phyloP scores from a whole-genome alignment of 2,888 invertebrate species.

The Drosophila parthenogenetica region DNA sequence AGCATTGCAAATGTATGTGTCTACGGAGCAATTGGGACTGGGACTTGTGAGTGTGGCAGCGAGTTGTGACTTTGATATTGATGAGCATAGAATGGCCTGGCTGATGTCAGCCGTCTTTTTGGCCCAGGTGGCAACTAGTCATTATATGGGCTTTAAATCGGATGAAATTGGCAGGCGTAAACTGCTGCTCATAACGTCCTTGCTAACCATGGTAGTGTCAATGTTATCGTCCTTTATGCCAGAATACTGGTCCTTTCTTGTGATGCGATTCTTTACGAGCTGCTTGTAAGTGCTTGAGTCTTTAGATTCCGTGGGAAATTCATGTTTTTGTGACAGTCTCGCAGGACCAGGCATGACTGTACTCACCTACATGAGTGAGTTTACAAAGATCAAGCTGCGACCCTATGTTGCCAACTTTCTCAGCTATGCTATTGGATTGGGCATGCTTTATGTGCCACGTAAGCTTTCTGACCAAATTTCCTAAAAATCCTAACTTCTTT shows the following conservation, averaged over 20 bases:
- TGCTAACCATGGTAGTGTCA: constrained; percentile 14
- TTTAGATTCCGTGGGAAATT: background rate
- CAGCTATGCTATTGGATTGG: constrained; percentile 29
- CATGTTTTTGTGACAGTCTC: constrained; percentile 21
- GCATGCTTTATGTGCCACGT: constrained; percentile 49
- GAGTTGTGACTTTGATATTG: constrained; percentile 36
- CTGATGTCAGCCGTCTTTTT: constrained; percentile 27
- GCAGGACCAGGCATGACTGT: constrained; percentile 24
- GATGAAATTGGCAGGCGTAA: constrained; percentile 44
- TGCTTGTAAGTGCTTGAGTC: constrained; percentile 33
- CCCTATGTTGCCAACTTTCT: constrained; percentile 21
- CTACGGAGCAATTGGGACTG: constrained; percentile 43
- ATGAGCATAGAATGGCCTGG: constrained; percentile 35
- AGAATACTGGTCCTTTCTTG: constrained; percentile 36
- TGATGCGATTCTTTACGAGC: constrained; percentile 33
- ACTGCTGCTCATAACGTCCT: constrained; percentile 18
- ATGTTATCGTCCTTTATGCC: constrained; percentile 48
- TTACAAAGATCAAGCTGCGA: constrained; percentile 29
- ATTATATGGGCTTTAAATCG: constrained; percentile 42
- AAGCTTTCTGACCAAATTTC: background rate
- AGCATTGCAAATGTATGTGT: constrained; percentile 27
- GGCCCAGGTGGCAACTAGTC: constrained; percentile 27
- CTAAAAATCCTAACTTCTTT: background rate
- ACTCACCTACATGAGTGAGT: constrained; percentile 48
- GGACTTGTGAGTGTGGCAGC: constrained; percentile 23